These are phyloP conservation scores for Trachelipus rathkii DNA, from an alignment of 1,140 invertebrate species.

Conservation along the genomic window DNA sequence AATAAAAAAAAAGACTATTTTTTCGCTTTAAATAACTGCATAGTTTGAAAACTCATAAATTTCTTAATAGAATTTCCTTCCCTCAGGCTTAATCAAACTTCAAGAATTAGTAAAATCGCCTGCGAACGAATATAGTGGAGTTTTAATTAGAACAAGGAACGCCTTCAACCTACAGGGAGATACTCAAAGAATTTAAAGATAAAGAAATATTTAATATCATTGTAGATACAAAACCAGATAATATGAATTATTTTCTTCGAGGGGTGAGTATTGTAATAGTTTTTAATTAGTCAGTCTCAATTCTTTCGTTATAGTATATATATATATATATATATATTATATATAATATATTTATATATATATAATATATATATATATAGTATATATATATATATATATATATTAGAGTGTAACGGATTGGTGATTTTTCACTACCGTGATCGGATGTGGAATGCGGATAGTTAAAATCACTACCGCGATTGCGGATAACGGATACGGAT, in stretches of 20 bases:
- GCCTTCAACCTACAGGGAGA: conserved; percentile 48
- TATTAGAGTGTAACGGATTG: neutral
- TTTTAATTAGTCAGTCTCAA: too few species aligned
- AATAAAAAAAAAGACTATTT: too few species aligned
- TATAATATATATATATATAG: too few species aligned
- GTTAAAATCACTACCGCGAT: too few species aligned
- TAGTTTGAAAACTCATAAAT: neutral
- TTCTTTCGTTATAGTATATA: too few species aligned
- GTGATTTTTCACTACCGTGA: neutral
- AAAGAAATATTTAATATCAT: conserved; percentile 51
- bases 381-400: conserved; percentile 21
- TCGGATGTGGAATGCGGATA: too few species aligned
- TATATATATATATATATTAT: neutral
- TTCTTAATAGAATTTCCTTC: neutral
- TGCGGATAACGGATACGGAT: too few species aligned
- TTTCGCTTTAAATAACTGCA: neutral
- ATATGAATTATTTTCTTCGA: conserved; percentile 50
- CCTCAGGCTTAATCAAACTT: conserved; percentile 54
- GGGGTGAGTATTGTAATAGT: conserved; percentile 48
- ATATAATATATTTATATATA: conserved; percentile 22
- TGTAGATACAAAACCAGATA: conserved; percentile 50
- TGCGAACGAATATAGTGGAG: conserved; percentile 49
- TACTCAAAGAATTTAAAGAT: conserved; percentile 50
- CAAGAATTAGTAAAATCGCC: conserved; percentile 53
- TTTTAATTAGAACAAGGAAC: conserved; percentile 50